Evolutionary conservation across 1,140 invertebrate genomes (phyloP).

Genomic region (Ptiloglossa arizonensis): DNA sequence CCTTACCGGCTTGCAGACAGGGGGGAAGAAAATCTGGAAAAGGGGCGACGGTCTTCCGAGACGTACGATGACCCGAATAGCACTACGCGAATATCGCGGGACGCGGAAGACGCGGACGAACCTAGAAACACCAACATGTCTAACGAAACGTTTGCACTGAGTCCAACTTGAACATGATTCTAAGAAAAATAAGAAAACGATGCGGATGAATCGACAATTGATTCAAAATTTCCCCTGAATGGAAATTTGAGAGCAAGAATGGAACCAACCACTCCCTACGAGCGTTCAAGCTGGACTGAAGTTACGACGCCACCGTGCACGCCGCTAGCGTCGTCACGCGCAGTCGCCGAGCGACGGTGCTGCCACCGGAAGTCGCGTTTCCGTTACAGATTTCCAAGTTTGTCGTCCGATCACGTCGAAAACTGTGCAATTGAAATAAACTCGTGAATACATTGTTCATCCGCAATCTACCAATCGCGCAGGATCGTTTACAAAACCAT

Average conservation of each 20-base stretch:
- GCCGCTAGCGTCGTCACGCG: no score
- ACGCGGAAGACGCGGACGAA: not conserved
- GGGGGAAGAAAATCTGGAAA: not conserved
- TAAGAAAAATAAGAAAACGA: not conserved
- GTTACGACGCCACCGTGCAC: no score
- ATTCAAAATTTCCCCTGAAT: not conserved
- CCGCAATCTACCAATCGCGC: not conserved
- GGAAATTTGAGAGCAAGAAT: no score
- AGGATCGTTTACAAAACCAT: not conserved
- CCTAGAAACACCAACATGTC: not conserved
- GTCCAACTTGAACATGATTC: constrained; percentile 6
- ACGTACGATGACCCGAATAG: not conserved
- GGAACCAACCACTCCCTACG: not conserved
- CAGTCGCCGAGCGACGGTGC: not conserved
- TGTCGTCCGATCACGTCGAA: no score
- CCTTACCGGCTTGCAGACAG: not conserved
- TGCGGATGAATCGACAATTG: no score
- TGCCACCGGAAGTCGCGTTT: not conserved
- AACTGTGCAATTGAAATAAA: not conserved
- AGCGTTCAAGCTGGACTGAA: constrained; percentile 31
- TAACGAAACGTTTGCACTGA: not conserved
- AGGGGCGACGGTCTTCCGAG: constrained; percentile 28
- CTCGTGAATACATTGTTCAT: not conserved
- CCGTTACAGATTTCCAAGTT: not conserved
- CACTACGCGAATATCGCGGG: constrained; percentile 10